These are phyloP conservation scores for Mesopsocus fuscifrons DNA, from an alignment of 2,888 invertebrate genomes.

Conservation along the genomic window DNA sequence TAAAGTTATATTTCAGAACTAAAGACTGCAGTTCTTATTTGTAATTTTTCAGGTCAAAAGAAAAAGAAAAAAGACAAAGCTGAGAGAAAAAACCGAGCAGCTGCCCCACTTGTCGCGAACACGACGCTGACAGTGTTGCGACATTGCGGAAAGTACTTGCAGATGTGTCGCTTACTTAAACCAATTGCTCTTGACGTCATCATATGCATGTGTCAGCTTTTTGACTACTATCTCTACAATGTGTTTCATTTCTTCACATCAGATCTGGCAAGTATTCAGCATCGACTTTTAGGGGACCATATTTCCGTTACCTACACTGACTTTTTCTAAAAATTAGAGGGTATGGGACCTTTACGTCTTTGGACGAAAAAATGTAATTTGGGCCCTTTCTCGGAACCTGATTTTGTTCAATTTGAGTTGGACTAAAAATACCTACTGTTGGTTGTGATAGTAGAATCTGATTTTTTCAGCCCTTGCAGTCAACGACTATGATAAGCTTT, in stretches of 20 bases:
- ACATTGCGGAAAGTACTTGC: constrained; percentile 78
- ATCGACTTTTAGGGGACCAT: too few species aligned
- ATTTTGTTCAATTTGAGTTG: constrained; percentile 19
- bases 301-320: too few species aligned
- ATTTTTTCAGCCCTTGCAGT: constrained; percentile 10
- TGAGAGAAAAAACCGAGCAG: constrained; percentile 1
- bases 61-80: constrained; percentile 19
- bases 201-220: constrained; percentile 76
- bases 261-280: constrained; percentile 43
- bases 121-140: constrained; percentile 78
- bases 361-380: too few species aligned
- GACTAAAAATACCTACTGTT: neutral
- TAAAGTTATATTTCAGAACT: constrained; percentile 22
- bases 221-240: constrained; percentile 82
- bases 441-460: neutral
- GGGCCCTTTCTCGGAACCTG: too few species aligned
- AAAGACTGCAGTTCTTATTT: constrained; percentile 14
- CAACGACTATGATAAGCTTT: constrained; percentile 17
- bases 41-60: constrained; percentile 15
- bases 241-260: constrained; percentile 72
- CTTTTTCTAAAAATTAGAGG: too few species aligned
- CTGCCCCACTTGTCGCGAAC: constrained; percentile 62
- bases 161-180: constrained; percentile 75
- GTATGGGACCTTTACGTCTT: too few species aligned
- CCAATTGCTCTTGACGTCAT: constrained; percentile 83